Evolutionary conservation across 2,113 vertebrate species (phyloP).

Genomic region (Talpa occidentalis): DNA sequence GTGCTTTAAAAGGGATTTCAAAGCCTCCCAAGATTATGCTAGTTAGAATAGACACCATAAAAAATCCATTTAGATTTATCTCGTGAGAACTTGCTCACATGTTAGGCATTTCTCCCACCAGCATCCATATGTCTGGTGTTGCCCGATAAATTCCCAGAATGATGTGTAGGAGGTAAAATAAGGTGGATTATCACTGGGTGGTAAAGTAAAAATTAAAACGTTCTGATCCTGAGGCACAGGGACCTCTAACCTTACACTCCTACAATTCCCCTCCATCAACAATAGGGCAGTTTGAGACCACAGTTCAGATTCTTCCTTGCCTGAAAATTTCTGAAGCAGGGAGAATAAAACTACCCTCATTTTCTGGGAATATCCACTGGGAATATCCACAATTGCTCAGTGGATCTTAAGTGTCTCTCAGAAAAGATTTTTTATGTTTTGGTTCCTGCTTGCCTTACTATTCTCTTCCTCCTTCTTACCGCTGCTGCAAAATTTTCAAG

Average conservation of each 20-base stretch:
- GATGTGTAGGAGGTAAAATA: not conserved
- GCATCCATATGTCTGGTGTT: not conserved
- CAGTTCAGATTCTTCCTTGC: not conserved
- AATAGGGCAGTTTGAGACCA: not conserved
- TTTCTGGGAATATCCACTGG: not conserved
- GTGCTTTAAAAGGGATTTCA: conserved; percentile 61
- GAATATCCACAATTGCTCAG: not conserved
- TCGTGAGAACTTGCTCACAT: not conserved
- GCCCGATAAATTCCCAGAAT: not conserved
- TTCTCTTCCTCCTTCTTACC: not conserved
- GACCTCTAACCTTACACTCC: not conserved
- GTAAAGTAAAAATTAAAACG: not conserved
- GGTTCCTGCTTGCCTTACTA: not conserved
- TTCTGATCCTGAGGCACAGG: not conserved
- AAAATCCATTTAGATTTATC: conserved; percentile 30
- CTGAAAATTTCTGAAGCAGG: not conserved
- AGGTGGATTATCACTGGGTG: not conserved
- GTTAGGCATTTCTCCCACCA: not conserved
- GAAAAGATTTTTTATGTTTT: not conserved
- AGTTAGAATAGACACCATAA: conserved; percentile 30
- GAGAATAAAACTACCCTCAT: not conserved
- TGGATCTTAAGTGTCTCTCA: not conserved
- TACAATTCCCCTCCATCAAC: not conserved
- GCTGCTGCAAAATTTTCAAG: not conserved
- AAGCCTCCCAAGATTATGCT: conserved; percentile 26